Base-by-base conservation (phyloP, 2,113 vertebrate genomes). In the Rhipidura dahli region DNA sequence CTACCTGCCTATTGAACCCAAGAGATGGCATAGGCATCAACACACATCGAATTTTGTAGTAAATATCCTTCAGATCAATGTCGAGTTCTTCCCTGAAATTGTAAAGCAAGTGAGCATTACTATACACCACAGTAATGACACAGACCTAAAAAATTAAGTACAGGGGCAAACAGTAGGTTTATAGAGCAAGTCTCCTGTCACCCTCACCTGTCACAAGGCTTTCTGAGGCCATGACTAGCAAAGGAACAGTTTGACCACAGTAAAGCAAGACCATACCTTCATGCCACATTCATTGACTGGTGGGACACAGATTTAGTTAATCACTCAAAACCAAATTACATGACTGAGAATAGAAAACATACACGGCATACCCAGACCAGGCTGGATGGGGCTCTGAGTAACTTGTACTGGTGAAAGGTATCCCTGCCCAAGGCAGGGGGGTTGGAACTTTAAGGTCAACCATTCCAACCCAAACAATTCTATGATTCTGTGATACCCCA, bases 31-130 rank as follows among this genome's bases (percentile, higher is more conserved):
- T 98, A 81, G 99, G 99, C 99, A 99, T 99, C 98, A 99, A 97
- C 93, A 99, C 99, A 86, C 99, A 99, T 21, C 99, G 98, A 37
- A 99, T 98, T 98, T 99, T 99, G 97, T 99, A 99, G 96, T 99
- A 99, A 97, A 99, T 99, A 97, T 99, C 99, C 98, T 99, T 99
- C 87, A 99, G 97, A 96, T 99, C 99, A 50, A 99, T 99, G 97
- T 99, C 99, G 42, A 99, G 97, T 96, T 99, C 99, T 95, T 99
- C 99, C 94, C 99, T 99, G 83, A 54, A 96, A 97, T 96, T 81
- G 56, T 69, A 96, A 95, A 96, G 80, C 44, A 96, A 82, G 51
- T 27, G 11, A 90, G 30, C 60, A 28, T 97, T 92, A 95, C 40
- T 81, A 90, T 10, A 91, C 33, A 83, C 50, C 27, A 83, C n/a